Evolutionary conservation across 2,113 vertebrate species (phyloP).

Genomic region (Phaethon lepturus): DNA sequence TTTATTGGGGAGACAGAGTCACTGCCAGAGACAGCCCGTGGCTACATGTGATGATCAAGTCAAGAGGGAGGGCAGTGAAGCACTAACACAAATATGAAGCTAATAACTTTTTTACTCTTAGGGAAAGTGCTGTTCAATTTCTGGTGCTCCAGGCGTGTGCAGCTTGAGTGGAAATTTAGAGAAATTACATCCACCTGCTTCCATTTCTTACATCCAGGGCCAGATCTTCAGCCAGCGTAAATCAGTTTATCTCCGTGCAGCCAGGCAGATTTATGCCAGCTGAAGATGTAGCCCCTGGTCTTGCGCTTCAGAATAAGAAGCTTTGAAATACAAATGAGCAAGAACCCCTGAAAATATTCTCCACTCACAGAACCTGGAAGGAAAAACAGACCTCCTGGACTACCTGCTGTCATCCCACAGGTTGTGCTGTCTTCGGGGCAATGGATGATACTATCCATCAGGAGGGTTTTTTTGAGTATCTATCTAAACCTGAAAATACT

Average conservation of each 20-base stretch:
- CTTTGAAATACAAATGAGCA: conserved; percentile 74
- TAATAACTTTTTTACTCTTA: conserved; percentile 73
- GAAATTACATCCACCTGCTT: conserved; percentile 70
- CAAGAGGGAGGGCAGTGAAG: conserved; percentile 41
- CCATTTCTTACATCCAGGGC: conserved; percentile 26
- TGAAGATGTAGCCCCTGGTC: conserved; percentile 49
- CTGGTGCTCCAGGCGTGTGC: conserved; percentile 66
- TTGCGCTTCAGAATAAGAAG: conserved; percentile 38
- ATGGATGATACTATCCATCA: fast-evolving
- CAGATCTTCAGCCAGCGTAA: conserved; percentile 38
- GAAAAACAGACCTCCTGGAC: not conserved
- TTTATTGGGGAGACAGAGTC: conserved; percentile 72
- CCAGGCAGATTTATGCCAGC: conserved; percentile 45
- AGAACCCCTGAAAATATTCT: conserved; percentile 17
- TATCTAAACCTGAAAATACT: not conserved
- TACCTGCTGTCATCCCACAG: not conserved
- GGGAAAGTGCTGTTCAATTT: conserved; percentile 70
- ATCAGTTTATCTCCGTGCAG: conserved; percentile 51
- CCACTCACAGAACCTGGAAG: not conserved
- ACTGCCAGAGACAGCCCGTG: conserved; percentile 64
- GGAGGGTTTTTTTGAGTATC: fast-evolving
- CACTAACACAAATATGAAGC: conserved; percentile 69
- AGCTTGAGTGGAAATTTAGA: conserved; percentile 58
- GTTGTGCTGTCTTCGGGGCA: not conserved
- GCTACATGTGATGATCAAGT: conserved; percentile 66